Evolutionary conservation across 2,888 invertebrate species (phyloP), one percentile per base, ranked within the genome.

Genomic region (Dynastes tityus): DNA sequence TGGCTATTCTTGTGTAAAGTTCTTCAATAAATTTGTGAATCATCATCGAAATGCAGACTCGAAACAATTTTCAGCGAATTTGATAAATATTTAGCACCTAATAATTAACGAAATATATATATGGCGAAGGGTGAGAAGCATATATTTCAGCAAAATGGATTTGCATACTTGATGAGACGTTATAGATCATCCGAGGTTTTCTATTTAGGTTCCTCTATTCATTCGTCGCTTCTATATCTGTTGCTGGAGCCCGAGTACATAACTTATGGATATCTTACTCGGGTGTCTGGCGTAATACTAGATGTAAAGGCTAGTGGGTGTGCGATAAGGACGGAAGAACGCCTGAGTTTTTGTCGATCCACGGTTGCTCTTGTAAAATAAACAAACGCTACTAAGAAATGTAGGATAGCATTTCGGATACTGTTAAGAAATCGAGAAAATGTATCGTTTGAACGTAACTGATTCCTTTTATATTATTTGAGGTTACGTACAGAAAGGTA

Each of bases 81-180:
- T 61, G 63, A 74, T 74, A 74, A 74, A 74, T 74, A 74, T 61
- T 74, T 74, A 74, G 45, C 37, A 74, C 61, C 45, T 74, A 40
- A 74, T 74, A 74, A 61, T 74, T 74, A 61, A 74, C 73, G 49
- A 61, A 74, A 63, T 74, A 61, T 45, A 74, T 29, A n/a, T 8
- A 11, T 8, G 6, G 2, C 11, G 45, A 45, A 40, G 6, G 61
- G 49, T 29, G 9, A 45, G 27, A 61, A 40, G 58, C 61, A 49
- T 45, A 74, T 74, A 61, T 74, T 74, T 61, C 61, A 37, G 61
- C 45, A 74, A 74, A 74, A 74, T 74, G 61, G 61, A 74, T 74
- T 74, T 61, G 73, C 73, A 74, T 74, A 74, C 61, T 74, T 74
- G 40, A 74, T 74, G 61, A 74, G 49, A 27, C 45, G 63, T 74